Conservation (phyloP, 2,888 invertebrate genomes). For the Schizotus pectinicornis region DNA sequence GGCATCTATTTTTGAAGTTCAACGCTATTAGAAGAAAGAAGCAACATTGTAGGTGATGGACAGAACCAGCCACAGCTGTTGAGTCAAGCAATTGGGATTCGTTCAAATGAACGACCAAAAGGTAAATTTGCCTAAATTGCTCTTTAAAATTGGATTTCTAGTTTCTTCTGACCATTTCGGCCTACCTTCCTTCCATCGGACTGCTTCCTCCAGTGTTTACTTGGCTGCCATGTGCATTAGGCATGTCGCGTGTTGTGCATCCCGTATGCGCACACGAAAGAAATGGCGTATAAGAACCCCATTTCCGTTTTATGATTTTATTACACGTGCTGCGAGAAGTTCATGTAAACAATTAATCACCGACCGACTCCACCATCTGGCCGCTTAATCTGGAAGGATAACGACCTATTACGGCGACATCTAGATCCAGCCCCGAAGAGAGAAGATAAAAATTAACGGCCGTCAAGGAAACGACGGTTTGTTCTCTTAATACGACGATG, state of each 20-base stretch:
- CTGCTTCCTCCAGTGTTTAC: slow-evolving; percentile 32
- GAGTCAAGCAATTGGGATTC: too few species aligned
- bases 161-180: too few species aligned
- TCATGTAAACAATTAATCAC: slow-evolving; percentile 40
- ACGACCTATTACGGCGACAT: slow-evolving; percentile 25
- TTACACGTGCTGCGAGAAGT: slow-evolving; percentile 40
- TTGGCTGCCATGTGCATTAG: slow-evolving; percentile 36
- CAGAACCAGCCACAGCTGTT: too few species aligned
- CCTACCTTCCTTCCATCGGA: not conserved
- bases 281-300: slow-evolving; percentile 43
- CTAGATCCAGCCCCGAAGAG: not conserved
- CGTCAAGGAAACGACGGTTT: not conserved
- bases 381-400: slow-evolving; percentile 23
- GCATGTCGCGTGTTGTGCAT: slow-evolving; percentile 37
- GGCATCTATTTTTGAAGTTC: too few species aligned
- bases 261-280: slow-evolving; percentile 27
- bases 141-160: too few species aligned
- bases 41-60: too few species aligned
- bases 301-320: slow-evolving; percentile 47
- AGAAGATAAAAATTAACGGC: not conserved
- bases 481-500: slow-evolving; percentile 9
- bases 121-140: too few species aligned
- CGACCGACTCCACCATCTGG: slow-evolving; percentile 13
- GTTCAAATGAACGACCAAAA: too few species aligned
- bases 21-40: too few species aligned